These are phyloP conservation scores for honey bee (Apis mellifera) DNA, from an alignment of 1,140 invertebrate genomes.

Conservation along the genomic window DNA sequence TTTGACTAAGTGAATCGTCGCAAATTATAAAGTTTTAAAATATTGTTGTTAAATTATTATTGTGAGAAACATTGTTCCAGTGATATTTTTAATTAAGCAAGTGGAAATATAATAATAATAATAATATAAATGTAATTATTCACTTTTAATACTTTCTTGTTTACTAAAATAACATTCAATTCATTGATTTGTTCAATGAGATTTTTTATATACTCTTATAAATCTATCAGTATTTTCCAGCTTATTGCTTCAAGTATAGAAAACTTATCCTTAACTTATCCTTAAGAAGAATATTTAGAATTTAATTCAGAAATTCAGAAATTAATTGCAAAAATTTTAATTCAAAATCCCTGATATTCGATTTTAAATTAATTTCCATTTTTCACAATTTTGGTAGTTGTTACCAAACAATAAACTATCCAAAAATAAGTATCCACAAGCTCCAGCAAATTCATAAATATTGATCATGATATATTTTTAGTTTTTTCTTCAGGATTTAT, in stretches of 20 bases:
- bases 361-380: too few species aligned
- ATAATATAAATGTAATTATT: not conserved
- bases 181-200: not conserved
- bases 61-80: not conserved
- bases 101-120: slow-evolving; percentile 18
- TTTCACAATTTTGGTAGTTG: too few species aligned
- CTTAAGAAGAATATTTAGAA: too few species aligned
- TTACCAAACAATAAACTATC: too few species aligned
- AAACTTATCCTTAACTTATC: too few species aligned
- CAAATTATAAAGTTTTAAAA: not conserved
- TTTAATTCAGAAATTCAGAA: too few species aligned
- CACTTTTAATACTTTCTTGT: not conserved
- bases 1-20: slow-evolving; percentile 16
- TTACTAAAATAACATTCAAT: not conserved
- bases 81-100: not conserved
- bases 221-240: not conserved
- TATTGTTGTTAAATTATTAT: not conserved
- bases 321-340: too few species aligned
- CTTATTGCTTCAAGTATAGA: not conserved
- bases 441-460: not conserved
- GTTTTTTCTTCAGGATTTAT: not conserved
- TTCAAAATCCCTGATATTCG: too few species aligned
- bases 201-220: not conserved
- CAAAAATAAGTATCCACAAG: not conserved
- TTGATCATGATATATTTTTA: not conserved